A percentile compares a stretch with the other conserved stretches of the same genome.
Evolutionary conservation across 2,888 invertebrate genomes (phyloP).

Genomic region (Pachycephus smyrnensis): DNA sequence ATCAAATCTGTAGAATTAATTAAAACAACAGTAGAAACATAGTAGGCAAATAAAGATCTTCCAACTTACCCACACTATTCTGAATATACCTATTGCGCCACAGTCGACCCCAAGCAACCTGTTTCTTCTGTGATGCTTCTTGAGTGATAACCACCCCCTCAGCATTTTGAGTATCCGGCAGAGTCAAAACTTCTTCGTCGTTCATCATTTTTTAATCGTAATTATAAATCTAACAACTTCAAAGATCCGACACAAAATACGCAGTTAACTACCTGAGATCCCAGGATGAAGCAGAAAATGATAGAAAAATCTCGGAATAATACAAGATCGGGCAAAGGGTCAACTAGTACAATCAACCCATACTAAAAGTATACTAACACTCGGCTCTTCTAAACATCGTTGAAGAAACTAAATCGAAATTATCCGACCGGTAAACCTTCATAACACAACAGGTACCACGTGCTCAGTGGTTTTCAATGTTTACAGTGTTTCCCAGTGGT

Average conservation of each 20-base stretch:
- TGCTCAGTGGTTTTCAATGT: neutral
- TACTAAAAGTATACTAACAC: neutral
- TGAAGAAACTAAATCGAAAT: neutral
- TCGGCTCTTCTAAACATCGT: neutral
- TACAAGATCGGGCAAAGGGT: neutral
- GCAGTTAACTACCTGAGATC: neutral
- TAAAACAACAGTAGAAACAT: neutral
- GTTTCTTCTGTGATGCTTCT: conserved; percentile 27
- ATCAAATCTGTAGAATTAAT: conserved; percentile 69
- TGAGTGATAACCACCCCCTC: conserved; percentile 45
- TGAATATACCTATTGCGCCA: conserved; percentile 33
- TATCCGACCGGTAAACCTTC: neutral
- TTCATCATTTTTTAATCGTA: conserved; percentile 12
- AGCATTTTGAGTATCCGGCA: conserved; percentile 54
- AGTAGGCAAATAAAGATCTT: neutral
- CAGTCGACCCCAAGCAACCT: conserved; percentile 47
- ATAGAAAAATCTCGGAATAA: neutral
- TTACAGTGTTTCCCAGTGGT: neutral
- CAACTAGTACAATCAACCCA: neutral
- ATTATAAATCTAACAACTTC: neutral
- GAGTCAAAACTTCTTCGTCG: conserved; percentile 34
- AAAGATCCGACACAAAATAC: neutral
- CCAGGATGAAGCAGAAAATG: neutral
- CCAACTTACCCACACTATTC: neutral
- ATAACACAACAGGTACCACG: neutral